Evolutionary conservation across 1,140 invertebrate genomes (phyloP).

Genomic region (Atta cephalotes): DNA sequence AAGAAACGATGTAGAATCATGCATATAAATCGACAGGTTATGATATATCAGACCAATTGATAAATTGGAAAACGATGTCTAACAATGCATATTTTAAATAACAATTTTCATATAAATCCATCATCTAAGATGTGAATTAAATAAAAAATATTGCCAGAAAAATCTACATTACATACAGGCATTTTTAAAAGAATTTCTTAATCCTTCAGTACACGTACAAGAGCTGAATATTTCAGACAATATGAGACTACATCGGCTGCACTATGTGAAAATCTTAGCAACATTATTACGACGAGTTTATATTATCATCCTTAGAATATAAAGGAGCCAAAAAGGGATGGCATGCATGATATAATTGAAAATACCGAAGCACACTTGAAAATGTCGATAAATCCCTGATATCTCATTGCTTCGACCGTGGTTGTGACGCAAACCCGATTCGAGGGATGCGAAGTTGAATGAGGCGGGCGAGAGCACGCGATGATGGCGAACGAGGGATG

Average conservation of each 20-base stretch:
- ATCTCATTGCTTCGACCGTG: conserved; percentile 15
- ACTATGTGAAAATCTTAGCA: conserved; percentile 30
- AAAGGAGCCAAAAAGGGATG: background rate
- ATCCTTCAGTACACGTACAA: background rate
- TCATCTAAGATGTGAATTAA: background rate
- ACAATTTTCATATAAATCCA: conserved; percentile 20
- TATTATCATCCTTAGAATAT: conserved; percentile 51
- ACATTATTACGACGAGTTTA: conserved; percentile 17
- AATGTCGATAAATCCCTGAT: conserved; percentile 73
- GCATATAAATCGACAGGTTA: conserved; percentile 16
- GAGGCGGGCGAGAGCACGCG: conserved; percentile 21
- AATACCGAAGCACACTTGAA: conserved; percentile 69
- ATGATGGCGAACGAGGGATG: conserved; percentile 27
- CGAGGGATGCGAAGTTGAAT: conserved; percentile 43
- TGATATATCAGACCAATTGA: conserved; percentile 6
- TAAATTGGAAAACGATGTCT: conserved; percentile 19
- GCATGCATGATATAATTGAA: conserved; percentile 64
- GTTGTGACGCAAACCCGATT: conserved; percentile 33
- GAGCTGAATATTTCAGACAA: background rate
- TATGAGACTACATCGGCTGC: background rate
- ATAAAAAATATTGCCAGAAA: background rate
- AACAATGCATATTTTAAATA: background rate
- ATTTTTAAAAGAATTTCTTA: conserved; percentile 1
- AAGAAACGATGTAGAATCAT: background rate
- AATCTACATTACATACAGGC: background rate